Percentiles rank a stretch among this genome's conserved stretches.
Conservation (phyloP, 2,113 vertebrate genomes). For the Macaca mulatta region DNA sequence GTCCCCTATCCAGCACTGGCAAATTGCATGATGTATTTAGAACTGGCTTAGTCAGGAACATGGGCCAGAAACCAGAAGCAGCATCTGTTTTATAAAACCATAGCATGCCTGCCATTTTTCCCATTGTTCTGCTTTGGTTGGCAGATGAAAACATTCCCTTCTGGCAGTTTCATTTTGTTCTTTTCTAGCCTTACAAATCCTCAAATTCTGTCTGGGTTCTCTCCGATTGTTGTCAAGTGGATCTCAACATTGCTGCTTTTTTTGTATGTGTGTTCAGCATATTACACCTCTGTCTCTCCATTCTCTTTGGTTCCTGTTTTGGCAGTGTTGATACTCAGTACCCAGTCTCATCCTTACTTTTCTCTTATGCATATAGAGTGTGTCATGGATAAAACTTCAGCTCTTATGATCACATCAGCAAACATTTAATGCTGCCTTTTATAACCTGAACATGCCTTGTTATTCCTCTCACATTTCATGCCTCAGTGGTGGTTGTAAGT, state of each 20-base stretch:
- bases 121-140: constrained; percentile 68
- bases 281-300: constrained; percentile 52
- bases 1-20: not conserved
- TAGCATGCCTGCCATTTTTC: constrained; percentile 42
- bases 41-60: not conserved
- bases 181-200: constrained; percentile 75
- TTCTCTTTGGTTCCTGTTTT: constrained; percentile 63
- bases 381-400: constrained; percentile 66
- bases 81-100: constrained; percentile 68
- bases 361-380: constrained; percentile 41
- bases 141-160: constrained; percentile 78
- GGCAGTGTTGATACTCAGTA: constrained; percentile 48
- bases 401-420: constrained; percentile 54
- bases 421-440: constrained; percentile 67
- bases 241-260: constrained; percentile 59
- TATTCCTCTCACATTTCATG: constrained; percentile 64
- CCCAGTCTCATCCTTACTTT: constrained; percentile 59
- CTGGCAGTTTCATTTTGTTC: constrained; percentile 79
- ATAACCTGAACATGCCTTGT: not conserved
- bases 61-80: constrained; percentile 68
- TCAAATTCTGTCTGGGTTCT: constrained; percentile 74
- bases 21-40: not conserved
- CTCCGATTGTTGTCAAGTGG: constrained; percentile 70
- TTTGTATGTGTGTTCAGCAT: constrained; percentile 45
- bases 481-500: constrained; percentile 51